Conservation (phyloP, 2,113 vertebrate genomes). For the Tyrannus savana region DNA sequence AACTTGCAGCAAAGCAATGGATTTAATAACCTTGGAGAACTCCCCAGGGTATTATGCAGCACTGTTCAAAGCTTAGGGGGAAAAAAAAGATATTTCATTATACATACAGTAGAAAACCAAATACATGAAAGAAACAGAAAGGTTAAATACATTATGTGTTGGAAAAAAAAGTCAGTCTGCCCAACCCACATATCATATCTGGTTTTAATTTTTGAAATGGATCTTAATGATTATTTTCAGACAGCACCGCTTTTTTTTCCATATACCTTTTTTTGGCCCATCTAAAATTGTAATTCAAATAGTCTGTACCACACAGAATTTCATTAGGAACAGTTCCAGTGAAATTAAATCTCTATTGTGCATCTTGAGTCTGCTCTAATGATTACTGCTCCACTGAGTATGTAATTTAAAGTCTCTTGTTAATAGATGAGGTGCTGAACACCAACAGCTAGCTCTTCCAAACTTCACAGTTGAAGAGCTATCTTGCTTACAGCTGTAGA, state of each 20-base stretch:
- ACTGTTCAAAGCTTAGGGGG: background rate
- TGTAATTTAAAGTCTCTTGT: constrained; percentile 60
- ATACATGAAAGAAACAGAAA: constrained; percentile 36
- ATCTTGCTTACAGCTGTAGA: background rate
- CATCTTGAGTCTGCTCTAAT: constrained; percentile 40
- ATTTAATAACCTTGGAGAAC: constrained; percentile 63
- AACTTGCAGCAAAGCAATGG: constrained; percentile 41
- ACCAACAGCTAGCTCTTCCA: constrained; percentile 26
- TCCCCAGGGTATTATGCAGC: constrained; percentile 29
- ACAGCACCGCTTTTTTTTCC: background rate
- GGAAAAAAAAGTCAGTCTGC: background rate
- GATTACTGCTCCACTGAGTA: constrained; percentile 50
- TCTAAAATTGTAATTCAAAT: constrained; percentile 27
- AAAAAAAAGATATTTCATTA: constrained; percentile 41
- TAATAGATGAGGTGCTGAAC: constrained; percentile 54
- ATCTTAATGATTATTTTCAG: background rate
- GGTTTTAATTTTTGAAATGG: background rate
- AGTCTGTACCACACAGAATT: background rate
- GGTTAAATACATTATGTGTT: constrained; percentile 17
- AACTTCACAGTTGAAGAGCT: background rate
- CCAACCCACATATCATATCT: background rate
- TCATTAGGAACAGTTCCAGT: constrained; percentile 55
- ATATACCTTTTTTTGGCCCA: background rate
- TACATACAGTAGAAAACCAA: constrained; percentile 45
- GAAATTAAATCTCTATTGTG: constrained; percentile 61